phyloP scores from a whole-genome alignment of 2,797 vertebrate species.

The Holocentrus rufus region DNA sequence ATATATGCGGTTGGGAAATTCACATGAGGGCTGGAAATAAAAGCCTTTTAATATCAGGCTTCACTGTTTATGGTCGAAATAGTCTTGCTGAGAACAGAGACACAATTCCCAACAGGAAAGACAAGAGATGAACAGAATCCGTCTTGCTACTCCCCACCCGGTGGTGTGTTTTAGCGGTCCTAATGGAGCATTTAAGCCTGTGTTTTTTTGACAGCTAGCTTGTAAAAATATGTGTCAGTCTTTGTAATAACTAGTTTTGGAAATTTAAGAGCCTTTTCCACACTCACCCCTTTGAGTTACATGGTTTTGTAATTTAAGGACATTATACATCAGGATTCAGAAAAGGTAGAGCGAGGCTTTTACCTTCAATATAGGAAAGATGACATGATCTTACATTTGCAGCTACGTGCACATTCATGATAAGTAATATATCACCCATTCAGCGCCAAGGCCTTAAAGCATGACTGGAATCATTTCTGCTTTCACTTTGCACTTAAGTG shows the following conservation, averaged over 20 bases:
- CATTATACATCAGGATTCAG: neutral
- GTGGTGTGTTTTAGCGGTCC: conserved; percentile 9
- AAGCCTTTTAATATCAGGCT: neutral
- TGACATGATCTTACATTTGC: no score
- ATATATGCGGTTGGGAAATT: conserved; percentile 21
- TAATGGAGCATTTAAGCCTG: neutral
- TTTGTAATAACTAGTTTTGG: no score
- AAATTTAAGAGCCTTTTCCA: neutral
- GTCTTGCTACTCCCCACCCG: neutral
- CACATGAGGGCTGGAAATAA: neutral
- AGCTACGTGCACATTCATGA: no score
- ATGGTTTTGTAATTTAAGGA: neutral
- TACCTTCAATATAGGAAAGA: neutral
- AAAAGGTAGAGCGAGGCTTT: neutral
- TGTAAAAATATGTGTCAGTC: neutral
- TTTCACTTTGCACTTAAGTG: neutral
- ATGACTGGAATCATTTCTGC: neutral
- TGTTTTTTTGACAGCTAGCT: neutral
- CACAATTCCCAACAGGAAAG: neutral
- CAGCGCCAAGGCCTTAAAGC: no score
- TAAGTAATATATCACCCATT: no score
- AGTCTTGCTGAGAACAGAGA: neutral
- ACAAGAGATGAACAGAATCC: conserved; percentile 5
- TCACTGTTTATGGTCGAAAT: neutral
- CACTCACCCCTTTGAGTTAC: neutral